Percentiles rank a stretch among this genome's conserved stretches.
Evolutionary conservation across 2,797 vertebrate genomes (phyloP).

Genomic region (Emydoidea blandingii): DNA sequence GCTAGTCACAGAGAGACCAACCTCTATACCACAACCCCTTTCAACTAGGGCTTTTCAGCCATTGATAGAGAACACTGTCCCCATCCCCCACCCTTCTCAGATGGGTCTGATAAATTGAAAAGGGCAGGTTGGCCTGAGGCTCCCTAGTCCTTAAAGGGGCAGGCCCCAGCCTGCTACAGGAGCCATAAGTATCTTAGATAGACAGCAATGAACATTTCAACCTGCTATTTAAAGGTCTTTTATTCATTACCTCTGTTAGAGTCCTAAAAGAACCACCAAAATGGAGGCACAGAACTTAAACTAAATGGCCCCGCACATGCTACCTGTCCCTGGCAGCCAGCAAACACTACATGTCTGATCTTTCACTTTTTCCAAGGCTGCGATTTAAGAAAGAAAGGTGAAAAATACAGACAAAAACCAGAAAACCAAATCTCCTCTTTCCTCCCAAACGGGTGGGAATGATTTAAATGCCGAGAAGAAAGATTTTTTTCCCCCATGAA

Average conservation of each 20-base stretch:
- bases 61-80: background rate
- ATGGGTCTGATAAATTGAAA: background rate
- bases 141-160: background rate
- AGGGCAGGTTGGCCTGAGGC: background rate
- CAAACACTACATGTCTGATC: background rate
- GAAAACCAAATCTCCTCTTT: accelerated
- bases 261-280: background rate
- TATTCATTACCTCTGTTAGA: constrained; percentile 1
- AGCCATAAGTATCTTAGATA: background rate
- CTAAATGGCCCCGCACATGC: background rate
- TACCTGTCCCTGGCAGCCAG: constrained; percentile 1
- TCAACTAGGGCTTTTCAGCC: background rate
- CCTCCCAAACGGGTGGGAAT: background rate
- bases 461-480: background rate
- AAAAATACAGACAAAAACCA: background rate
- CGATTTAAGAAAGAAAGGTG: background rate
- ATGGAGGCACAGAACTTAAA: background rate
- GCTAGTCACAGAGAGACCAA: background rate
- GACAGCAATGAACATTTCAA: background rate
- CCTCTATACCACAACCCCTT: background rate
- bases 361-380: constrained; percentile 6
- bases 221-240: background rate
- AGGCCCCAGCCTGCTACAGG: background rate
- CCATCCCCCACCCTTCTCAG: background rate
- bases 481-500: background rate